Conservation (phyloP, 2,113 vertebrate genomes). For the Elephas maximus region DNA sequence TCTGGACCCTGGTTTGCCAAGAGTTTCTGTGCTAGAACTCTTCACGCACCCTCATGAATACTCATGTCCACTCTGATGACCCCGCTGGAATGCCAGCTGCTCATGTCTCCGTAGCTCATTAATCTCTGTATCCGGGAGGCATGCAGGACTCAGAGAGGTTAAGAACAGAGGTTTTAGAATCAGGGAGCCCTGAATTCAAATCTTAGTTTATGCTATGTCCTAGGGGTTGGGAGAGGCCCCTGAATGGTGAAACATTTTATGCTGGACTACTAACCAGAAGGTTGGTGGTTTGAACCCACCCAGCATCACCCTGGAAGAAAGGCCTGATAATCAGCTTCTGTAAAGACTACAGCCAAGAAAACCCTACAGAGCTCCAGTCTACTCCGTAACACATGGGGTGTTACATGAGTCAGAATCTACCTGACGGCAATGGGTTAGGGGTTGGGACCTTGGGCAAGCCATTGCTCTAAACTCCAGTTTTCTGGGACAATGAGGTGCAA, state of each 20-base stretch:
- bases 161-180: not conserved
- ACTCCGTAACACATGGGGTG: no score
- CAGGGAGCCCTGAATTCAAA: not conserved
- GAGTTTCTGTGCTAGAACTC: not conserved
- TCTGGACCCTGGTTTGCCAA: not conserved
- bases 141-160: accelerated
- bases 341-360: not conserved
- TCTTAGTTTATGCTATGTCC: not conserved
- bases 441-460: not conserved
- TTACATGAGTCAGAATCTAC: no score
- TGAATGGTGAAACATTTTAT: not conserved
- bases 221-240: not conserved
- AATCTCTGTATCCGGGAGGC: not conserved
- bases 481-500: not conserved
- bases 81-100: not conserved
- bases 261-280: not conserved
- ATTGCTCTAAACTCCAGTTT: not conserved
- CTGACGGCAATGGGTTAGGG: no score
- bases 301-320: not conserved
- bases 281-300: not conserved
- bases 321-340: not conserved
- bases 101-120: not conserved
- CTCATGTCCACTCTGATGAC: not conserved
- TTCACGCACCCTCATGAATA: not conserved
- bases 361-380: no score